Evolutionary conservation across 2,113 vertebrate genomes (phyloP).

Genomic region (Physeter macrocephalus): DNA sequence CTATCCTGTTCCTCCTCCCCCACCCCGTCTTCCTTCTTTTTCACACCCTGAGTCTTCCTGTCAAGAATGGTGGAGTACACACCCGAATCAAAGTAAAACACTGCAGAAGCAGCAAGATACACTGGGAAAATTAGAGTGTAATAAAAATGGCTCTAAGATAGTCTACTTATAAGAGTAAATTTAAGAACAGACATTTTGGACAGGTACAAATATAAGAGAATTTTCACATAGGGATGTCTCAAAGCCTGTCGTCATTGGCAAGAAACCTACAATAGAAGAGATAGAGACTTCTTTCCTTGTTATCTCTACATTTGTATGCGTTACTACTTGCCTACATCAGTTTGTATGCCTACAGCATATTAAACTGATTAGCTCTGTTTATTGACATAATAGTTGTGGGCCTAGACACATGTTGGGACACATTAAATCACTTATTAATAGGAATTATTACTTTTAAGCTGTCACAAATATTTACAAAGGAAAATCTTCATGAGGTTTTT

Average conservation of each 20-base stretch:
- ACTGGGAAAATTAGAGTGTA: neutral
- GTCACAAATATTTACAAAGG: conserved; percentile 55
- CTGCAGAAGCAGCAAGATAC: neutral
- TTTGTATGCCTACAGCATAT: conserved; percentile 51
- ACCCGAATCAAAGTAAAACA: conserved; percentile 35
- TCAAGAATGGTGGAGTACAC: conserved; percentile 1
- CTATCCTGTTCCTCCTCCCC: neutral
- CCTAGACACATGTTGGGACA: conserved; percentile 68
- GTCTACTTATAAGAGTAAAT: conserved; percentile 1
- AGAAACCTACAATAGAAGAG: neutral
- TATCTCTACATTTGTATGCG: conserved; percentile 67
- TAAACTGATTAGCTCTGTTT: conserved; percentile 76
- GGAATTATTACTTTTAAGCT: conserved; percentile 71
- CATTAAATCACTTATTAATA: conserved; percentile 76
- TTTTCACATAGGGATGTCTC: neutral
- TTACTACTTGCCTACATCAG: conserved; percentile 25
- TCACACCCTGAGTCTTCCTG: conserved; percentile 12
- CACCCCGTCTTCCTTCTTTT: neutral
- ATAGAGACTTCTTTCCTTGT: neutral
- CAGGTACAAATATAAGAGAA: conserved; percentile 36
- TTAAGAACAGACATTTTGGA: conserved; percentile 10
- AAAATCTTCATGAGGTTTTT: conserved; percentile 47
- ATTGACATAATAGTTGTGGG: conserved; percentile 76
- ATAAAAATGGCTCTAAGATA: neutral
- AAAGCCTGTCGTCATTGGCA: neutral